phyloP scores from a whole-genome alignment of 1,140 invertebrate genomes.

The Drosophila mojavensis region DNA sequence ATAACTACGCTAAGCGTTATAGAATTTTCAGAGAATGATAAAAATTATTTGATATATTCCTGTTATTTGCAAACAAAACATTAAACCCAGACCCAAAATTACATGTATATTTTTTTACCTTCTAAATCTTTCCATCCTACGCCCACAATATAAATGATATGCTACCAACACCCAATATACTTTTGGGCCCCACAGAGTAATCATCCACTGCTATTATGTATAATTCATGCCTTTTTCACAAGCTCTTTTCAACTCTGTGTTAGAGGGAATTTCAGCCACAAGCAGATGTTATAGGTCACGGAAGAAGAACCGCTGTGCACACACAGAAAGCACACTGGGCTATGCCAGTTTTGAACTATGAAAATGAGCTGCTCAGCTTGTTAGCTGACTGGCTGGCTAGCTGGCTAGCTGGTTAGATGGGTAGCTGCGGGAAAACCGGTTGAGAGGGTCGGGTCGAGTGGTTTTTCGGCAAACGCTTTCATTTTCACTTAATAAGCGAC shows the following conservation, averaged over 20 bases:
- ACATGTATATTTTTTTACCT: no score
- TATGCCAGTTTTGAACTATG: conserved; percentile 24
- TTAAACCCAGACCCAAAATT: no score
- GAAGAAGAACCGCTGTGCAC: conserved; percentile 2
- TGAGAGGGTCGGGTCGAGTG: conserved; percentile 39
- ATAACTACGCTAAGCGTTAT: no score
- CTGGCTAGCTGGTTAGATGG: background rate
- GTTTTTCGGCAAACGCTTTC: conserved; percentile 76
- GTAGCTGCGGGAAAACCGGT: conserved; percentile 57
- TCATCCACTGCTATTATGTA: background rate
- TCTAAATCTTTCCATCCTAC: background rate
- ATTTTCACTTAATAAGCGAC: conserved; percentile 82
- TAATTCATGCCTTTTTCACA: background rate
- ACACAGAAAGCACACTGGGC: background rate
- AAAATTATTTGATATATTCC: no score
- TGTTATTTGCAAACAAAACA: no score
- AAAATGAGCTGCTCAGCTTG: conserved; percentile 37
- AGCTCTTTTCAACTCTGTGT: background rate
- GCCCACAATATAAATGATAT: background rate
- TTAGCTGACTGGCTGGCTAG: conserved; percentile 9
- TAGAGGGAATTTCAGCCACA: background rate
- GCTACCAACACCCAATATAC: background rate
- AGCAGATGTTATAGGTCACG: conserved; percentile 12
- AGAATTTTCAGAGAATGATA: no score
- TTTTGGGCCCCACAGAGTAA: background rate